A percentile compares a stretch with the other conserved stretches of the same genome.
These are phyloP conservation scores for Paracanthobrama guichenoti DNA, from an alignment of 2,113 vertebrate species.

Conservation along the genomic window DNA sequence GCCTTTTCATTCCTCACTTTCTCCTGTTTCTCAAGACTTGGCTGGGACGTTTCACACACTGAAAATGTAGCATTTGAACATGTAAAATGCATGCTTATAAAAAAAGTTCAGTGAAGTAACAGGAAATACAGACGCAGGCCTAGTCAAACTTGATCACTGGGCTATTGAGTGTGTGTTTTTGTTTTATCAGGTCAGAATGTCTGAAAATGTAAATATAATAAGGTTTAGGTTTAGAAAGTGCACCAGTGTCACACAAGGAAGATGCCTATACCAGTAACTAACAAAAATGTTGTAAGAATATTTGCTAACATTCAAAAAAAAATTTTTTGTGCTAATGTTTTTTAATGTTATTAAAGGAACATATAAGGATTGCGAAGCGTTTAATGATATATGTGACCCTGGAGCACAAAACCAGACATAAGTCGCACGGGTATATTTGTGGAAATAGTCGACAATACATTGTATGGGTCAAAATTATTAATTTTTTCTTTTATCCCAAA, in stretches of 20 bases:
- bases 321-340: too few relatives aligned
- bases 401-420: too few relatives aligned
- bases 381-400: too few relatives aligned
- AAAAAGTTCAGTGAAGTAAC: not conserved
- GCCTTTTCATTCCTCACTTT: not conserved
- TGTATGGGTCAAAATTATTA: too few relatives aligned
- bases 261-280: not conserved
- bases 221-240: not conserved
- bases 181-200: conserved; percentile 3
- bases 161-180: conserved; percentile 1
- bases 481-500: too few relatives aligned
- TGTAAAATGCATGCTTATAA: not conserved
- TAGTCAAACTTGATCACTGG: not conserved
- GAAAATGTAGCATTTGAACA: not conserved
- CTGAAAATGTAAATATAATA: not conserved
- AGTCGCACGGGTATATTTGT: too few relatives aligned
- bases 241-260: not conserved
- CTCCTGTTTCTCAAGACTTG: conserved; percentile 9
- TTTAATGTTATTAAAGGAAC: too few relatives aligned
- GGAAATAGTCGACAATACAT: too few relatives aligned
- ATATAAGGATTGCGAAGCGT: too few relatives aligned
- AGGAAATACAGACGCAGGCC: not conserved
- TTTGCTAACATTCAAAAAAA: too few relatives aligned
- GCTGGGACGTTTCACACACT: conserved; percentile 15
- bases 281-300: too few relatives aligned